Evolutionary conservation across 2,113 vertebrate species (phyloP).

Genomic region (Bungarus multicinctus): DNA sequence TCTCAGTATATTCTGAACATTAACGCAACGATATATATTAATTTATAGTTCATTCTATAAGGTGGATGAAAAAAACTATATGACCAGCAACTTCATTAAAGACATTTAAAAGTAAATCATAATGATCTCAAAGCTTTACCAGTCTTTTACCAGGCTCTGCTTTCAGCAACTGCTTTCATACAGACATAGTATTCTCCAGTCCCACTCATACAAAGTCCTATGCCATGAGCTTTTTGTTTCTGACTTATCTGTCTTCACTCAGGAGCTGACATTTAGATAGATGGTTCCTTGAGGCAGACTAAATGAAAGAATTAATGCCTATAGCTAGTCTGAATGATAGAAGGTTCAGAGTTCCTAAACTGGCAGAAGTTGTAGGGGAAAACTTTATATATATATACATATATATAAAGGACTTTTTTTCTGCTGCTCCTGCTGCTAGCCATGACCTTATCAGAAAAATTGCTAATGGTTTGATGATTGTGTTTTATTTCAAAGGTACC

Average conservation of each 20-base stretch:
- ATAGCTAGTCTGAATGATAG: conserved; percentile 24
- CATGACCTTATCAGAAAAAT: conserved; percentile 30
- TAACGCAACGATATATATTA: conserved; percentile 14
- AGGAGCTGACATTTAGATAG: conserved; percentile 10
- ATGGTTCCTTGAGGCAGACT: background rate
- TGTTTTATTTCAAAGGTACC: conserved; percentile 32
- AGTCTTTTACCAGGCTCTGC: background rate
- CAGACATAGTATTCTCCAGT: background rate
- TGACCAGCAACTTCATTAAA: conserved; percentile 15
- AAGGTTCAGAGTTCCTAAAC: conserved; percentile 3
- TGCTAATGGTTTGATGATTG: conserved; percentile 1
- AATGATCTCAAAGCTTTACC: background rate
- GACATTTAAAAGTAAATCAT: background rate
- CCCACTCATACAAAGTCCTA: background rate
- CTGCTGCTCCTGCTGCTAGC: conserved; percentile 20
- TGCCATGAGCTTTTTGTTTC: background rate
- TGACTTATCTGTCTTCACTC: background rate
- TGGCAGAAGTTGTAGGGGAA: background rate
- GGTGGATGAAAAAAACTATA: conserved; percentile 20
- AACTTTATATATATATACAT: background rate
- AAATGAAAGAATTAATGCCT: conserved; percentile 15
- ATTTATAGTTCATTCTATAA: conserved; percentile 34
- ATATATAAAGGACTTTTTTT: no score
- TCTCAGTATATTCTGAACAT: background rate
- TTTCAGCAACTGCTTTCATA: background rate